Evolutionary conservation across 1,140 invertebrate genomes (phyloP).

Genomic region (Apocrypta bakeri): DNA sequence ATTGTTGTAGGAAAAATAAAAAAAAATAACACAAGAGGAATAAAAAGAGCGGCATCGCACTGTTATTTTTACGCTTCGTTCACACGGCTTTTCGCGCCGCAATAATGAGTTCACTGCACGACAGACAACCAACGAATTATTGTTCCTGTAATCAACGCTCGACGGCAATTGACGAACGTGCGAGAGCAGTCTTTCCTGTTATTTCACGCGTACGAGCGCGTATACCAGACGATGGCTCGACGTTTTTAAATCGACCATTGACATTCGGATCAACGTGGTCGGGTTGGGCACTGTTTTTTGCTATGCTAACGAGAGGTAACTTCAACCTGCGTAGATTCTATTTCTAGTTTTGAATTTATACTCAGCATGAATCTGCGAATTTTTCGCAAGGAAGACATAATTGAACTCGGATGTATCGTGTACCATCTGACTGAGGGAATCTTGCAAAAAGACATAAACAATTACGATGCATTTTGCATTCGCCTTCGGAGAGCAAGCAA

Average conservation of each 20-base stretch:
- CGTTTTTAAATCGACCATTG: too few species aligned
- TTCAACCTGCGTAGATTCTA: not conserved
- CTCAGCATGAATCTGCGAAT: too few species aligned
- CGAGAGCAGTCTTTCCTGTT: not conserved
- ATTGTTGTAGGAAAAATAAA: not conserved
- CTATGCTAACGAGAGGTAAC: too few species aligned
- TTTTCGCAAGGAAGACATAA: too few species aligned
- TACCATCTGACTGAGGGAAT: too few species aligned
- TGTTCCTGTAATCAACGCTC: not conserved
- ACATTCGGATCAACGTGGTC: not conserved
- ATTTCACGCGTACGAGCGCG: not conserved
- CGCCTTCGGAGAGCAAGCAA: too few species aligned
- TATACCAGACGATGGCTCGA: not conserved
- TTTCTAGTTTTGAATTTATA: not conserved
- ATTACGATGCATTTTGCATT: too few species aligned
- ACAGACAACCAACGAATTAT: not conserved
- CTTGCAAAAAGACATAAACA: too few species aligned
- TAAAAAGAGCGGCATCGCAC: not conserved
- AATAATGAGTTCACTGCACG: not conserved
- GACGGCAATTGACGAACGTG: not conserved
- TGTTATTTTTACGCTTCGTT: not conserved
- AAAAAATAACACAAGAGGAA: too few species aligned
- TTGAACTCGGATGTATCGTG: too few species aligned
- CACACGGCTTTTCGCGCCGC: not conserved
- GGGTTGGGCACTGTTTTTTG: not conserved